Percentiles rank a stretch among this genome's conserved stretches.
These are phyloP conservation scores for Zootoca vivipara DNA, from an alignment of 2,113 vertebrate species.

Conservation along the genomic window DNA sequence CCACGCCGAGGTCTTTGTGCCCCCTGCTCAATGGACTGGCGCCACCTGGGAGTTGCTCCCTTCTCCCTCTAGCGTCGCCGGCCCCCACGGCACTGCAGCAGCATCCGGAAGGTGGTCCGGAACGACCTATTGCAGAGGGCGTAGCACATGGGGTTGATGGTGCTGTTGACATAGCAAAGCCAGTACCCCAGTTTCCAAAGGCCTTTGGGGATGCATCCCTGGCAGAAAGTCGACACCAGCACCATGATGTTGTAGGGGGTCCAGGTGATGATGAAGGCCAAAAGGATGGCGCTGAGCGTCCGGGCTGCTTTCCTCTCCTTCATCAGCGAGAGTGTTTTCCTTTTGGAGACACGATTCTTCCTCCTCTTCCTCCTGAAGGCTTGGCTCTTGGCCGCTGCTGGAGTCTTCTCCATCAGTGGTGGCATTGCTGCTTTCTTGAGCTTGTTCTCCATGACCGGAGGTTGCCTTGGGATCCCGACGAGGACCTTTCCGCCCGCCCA, in stretches of 20 bases:
- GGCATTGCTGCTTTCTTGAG: conserved; percentile 43
- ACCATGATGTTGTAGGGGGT: conserved; percentile 86
- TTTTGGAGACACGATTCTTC: conserved; percentile 58
- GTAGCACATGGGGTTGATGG: conserved; percentile 84
- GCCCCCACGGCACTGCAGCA: conserved; percentile 77
- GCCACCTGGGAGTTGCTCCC: conserved; percentile 54
- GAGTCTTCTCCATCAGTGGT: not conserved
- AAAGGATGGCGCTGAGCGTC: conserved; percentile 80
- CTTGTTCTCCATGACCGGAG: conserved; percentile 54
- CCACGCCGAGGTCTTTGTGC: too few species aligned
- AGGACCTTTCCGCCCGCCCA: not conserved
- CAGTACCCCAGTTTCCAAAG: conserved; percentile 85
- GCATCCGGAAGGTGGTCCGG: conserved; percentile 80
- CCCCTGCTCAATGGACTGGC: conserved; percentile 56
- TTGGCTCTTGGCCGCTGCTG: conserved; percentile 43
- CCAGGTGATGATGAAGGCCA: conserved; percentile 85
- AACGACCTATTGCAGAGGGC: conserved; percentile 83
- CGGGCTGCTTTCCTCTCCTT: conserved; percentile 83
- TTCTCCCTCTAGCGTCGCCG: conserved; percentile 69
- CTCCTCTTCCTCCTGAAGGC: conserved; percentile 39
- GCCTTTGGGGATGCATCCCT: conserved; percentile 73
- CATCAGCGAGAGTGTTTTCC: conserved; percentile 74
- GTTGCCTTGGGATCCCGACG: not conserved
- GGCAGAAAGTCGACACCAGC: conserved; percentile 81
- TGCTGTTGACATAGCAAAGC: conserved; percentile 85